A percentile compares a stretch with the other conserved stretches of the same genome.
phyloP scores from a whole-genome alignment of 2,797 vertebrate species.

The Alcedo atthis region DNA sequence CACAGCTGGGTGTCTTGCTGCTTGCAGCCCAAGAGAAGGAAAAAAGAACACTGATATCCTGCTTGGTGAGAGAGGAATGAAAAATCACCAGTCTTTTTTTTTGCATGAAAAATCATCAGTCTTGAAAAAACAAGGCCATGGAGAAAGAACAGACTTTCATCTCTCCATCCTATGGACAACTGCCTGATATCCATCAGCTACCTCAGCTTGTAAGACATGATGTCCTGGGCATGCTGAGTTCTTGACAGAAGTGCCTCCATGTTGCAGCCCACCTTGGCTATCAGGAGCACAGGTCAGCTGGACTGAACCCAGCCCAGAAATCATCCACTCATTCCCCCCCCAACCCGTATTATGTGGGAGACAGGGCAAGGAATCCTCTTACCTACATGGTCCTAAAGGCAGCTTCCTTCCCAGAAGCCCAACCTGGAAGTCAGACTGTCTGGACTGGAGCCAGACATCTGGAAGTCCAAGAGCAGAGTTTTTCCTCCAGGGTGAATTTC shows the following conservation, averaged over 20 bases:
- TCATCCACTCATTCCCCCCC: accelerated
- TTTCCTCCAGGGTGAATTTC: not conserved
- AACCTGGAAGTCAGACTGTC: not conserved
- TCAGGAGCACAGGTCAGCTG: not conserved
- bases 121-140: not conserved
- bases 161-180: not conserved
- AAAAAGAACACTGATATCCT: not conserved
- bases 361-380: not conserved
- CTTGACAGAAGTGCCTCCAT: not conserved
- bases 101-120: not conserved
- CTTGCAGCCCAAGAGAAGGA: not conserved
- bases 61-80: not conserved
- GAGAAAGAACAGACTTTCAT: not conserved
- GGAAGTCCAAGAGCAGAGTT: not conserved
- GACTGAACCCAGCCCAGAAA: not conserved
- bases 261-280: not conserved
- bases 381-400: not conserved
- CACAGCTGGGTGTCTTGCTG: not conserved
- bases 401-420: not conserved
- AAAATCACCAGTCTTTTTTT: not conserved
- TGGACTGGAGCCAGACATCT: not conserved
- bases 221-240: not conserved
- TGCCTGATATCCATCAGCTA: not conserved
- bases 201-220: not conserved
- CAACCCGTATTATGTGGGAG: not conserved